Conservation (phyloP, 2,888 invertebrate species). For the Eulithis prunata region DNA sequence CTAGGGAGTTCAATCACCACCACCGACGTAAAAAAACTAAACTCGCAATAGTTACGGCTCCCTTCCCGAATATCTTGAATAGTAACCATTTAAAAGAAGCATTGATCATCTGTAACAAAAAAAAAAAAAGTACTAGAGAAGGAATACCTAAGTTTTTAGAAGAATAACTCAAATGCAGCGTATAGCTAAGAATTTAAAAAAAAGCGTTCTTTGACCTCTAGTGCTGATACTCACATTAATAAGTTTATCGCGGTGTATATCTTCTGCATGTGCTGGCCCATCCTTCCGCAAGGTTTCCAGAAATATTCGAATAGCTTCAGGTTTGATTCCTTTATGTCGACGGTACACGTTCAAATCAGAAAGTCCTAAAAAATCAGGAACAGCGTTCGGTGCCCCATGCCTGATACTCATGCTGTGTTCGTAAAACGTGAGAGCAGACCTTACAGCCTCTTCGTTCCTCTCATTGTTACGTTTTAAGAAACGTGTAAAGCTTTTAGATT, state of each 20-base stretch:
- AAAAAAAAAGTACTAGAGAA: neutral
- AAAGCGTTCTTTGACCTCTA: neutral
- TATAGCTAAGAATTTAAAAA: no score
- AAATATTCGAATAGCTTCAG: constrained; percentile 28
- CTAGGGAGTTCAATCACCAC: neutral
- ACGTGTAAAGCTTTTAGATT: neutral
- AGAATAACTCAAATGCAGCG: no score
- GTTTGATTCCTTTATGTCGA: constrained; percentile 21
- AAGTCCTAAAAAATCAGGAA: constrained; percentile 24
- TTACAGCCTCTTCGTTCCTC: constrained; percentile 21
- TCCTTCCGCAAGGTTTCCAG: constrained; percentile 13
- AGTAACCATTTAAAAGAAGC: constrained; percentile 9
- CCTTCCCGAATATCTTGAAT: neutral
- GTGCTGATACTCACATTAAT: constrained; percentile 23
- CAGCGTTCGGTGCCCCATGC: neutral
- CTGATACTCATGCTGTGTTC: constrained; percentile 32
- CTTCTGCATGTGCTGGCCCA: constrained; percentile 11
- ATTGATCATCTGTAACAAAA: constrained; percentile 20
- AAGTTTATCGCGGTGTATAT: constrained; percentile 28
- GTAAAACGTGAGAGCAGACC: constrained; percentile 31
- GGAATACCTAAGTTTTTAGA: no score
- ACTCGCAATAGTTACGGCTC: neutral
- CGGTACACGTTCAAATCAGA: constrained; percentile 17
- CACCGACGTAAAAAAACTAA: neutral
- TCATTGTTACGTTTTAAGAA: constrained; percentile 6